Evolutionary conservation across 23 tunicate genomes (phyloP).

Genomic region (Styela clava): DNA sequence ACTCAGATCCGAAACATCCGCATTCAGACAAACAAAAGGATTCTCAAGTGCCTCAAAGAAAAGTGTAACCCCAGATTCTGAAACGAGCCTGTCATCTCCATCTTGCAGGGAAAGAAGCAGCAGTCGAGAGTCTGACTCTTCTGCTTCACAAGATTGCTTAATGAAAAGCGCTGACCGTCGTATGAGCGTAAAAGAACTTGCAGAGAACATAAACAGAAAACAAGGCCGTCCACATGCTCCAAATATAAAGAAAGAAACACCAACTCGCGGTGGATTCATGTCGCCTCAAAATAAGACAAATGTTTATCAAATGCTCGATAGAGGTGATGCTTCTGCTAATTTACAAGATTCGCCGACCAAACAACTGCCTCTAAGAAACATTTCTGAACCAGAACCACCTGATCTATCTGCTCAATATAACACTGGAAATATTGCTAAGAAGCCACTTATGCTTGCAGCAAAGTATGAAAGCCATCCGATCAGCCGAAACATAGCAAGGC

Average conservation of each 20-base stretch:
- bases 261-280: neutral
- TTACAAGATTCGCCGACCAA: conserved; percentile 4
- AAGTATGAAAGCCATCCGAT: conserved; percentile 32
- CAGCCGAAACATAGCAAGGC: conserved; percentile 52
- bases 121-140: conserved; percentile 80
- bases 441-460: conserved; percentile 23
- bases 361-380: neutral
- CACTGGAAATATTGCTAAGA: neutral
- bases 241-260: conserved; percentile 18
- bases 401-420: neutral
- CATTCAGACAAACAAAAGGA: conserved; percentile 42
- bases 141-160: conserved; percentile 56
- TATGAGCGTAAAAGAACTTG: conserved; percentile 72
- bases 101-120: conserved; percentile 79
- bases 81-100: conserved; percentile 16
- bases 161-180: conserved; percentile 61
- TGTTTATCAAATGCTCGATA: neutral
- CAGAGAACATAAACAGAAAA: conserved; percentile 81
- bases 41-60: conserved; percentile 2
- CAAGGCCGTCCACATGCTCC: conserved; percentile 32
- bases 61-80: conserved; percentile 17
- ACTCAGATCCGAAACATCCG: conserved; percentile 71
- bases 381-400: neutral
- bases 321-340: neutral
- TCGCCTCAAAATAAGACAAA: neutral